phyloP scores from a whole-genome alignment of 2,797 vertebrate genomes.

The Dendrocincla tyrannina region DNA sequence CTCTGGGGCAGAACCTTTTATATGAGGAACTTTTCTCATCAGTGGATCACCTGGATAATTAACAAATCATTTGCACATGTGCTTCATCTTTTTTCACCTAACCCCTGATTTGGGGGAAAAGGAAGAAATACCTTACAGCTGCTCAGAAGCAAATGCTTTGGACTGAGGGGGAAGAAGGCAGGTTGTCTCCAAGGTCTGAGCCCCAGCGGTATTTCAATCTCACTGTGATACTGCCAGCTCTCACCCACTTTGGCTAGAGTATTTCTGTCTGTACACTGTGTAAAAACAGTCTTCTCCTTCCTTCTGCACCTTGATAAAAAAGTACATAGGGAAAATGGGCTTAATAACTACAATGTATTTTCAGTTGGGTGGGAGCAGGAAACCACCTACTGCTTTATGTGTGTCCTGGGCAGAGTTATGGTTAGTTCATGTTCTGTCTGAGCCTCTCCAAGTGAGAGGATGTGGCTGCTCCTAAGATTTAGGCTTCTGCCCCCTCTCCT shows the following conservation, averaged over 20 bases:
- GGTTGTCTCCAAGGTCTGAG: not conserved
- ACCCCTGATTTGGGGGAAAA: not conserved
- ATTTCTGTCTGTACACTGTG: not conserved
- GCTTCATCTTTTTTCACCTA: not conserved
- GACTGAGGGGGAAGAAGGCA: not conserved
- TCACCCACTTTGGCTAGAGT: not conserved
- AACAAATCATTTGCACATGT: not conserved
- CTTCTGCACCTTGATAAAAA: not conserved
- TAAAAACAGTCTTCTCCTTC: not conserved
- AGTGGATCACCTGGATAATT: not conserved
- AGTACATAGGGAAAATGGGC: not conserved
- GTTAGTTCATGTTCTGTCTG: accelerated
- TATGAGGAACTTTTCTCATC: not conserved
- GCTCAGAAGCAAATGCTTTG: not conserved
- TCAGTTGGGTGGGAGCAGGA: not conserved
- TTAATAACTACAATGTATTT: not conserved
- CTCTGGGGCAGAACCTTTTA: not conserved
- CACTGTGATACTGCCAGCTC: not conserved
- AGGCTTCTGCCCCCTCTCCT: not conserved
- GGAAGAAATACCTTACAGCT: not conserved
- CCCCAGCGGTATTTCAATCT: not conserved
- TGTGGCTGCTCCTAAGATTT: not conserved
- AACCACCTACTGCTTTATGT: not conserved
- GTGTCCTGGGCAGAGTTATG: not conserved
- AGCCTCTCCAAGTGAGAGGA: not conserved